These are phyloP conservation scores for Chorisops tibialis DNA, from an alignment of 2,888 invertebrate genomes.

Conservation along the genomic window DNA sequence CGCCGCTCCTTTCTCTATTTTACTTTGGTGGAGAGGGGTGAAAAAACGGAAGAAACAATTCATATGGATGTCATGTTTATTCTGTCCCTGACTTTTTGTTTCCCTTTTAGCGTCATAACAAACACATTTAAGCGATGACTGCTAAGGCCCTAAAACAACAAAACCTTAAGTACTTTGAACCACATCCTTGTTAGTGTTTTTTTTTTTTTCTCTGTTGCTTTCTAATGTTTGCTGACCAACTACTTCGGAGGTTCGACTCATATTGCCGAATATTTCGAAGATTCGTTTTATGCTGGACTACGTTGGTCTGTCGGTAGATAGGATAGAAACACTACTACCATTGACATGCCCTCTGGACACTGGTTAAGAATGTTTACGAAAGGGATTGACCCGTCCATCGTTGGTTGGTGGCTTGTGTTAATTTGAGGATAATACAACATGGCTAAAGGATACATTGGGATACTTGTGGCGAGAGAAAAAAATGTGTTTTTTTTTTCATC, in stretches of 20 bases:
- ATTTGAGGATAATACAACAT: neutral
- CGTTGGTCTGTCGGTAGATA: neutral
- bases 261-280: neutral
- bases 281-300: neutral
- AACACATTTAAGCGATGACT: constrained; percentile 4
- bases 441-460: neutral
- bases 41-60: neutral
- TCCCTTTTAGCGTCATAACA: constrained; percentile 9
- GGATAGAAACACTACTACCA: neutral
- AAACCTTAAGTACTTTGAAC: constrained; percentile 3
- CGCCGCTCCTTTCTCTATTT: neutral
- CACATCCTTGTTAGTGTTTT: neutral
- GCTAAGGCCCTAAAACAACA: constrained; percentile 5
- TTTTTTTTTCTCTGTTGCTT: neutral
- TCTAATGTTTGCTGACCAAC: neutral
- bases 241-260: neutral
- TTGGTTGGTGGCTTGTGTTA: constrained; percentile 6
- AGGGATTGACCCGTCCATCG: constrained; percentile 1
- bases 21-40: neutral
- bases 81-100: neutral
- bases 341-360: constrained; percentile 10
- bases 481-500: too few relatives aligned
- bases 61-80: neutral
- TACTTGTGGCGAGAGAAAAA: neutral
- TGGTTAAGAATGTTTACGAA: constrained; percentile 13